phyloP scores from a whole-genome alignment of 2,113 vertebrate genomes.

The Lethenteron reissneri region DNA sequence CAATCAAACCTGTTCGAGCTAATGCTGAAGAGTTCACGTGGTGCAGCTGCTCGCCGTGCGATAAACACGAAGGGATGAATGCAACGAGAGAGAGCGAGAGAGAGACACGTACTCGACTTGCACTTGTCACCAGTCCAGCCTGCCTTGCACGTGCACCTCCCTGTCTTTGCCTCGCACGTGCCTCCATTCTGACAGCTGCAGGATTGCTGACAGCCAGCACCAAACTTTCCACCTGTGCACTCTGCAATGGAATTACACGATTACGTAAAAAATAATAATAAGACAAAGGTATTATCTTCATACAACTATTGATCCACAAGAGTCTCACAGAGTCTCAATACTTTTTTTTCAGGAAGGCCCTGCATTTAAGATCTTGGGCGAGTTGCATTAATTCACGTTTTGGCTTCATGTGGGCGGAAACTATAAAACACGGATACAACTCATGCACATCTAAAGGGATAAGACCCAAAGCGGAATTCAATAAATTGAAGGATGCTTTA shows the following conservation, averaged over 20 bases:
- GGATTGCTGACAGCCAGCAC: constrained; percentile 10
- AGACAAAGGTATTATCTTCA: background rate
- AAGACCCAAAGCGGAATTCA: too few relatives aligned
- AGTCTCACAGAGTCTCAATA: background rate
- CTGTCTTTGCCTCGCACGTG: constrained; percentile 7
- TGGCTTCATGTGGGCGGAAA: too few relatives aligned
- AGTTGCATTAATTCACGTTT: too few relatives aligned
- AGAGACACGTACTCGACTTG: constrained; percentile 16
- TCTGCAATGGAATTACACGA: constrained; percentile 1
- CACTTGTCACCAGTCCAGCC: constrained; percentile 20
- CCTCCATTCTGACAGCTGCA: constrained; percentile 11
- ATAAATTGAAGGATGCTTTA: too few relatives aligned
- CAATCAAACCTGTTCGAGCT: too few relatives aligned
- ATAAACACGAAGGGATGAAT: too few relatives aligned
- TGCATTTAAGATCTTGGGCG: too few relatives aligned
- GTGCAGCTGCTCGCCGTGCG: too few relatives aligned
- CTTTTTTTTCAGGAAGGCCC: too few relatives aligned
- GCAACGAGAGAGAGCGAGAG: background rate
- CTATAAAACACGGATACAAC: too few relatives aligned
- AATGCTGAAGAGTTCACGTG: too few relatives aligned
- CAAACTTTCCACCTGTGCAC: constrained; percentile 11
- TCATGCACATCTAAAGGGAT: too few relatives aligned
- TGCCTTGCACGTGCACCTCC: constrained; percentile 8
- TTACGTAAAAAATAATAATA: background rate
- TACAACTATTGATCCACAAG: background rate